Evolutionary conservation across 2,797 vertebrate genomes (phyloP), one percentile per base, ranked within the genome.

Genomic region (Macrochelys suwanniensis): DNA sequence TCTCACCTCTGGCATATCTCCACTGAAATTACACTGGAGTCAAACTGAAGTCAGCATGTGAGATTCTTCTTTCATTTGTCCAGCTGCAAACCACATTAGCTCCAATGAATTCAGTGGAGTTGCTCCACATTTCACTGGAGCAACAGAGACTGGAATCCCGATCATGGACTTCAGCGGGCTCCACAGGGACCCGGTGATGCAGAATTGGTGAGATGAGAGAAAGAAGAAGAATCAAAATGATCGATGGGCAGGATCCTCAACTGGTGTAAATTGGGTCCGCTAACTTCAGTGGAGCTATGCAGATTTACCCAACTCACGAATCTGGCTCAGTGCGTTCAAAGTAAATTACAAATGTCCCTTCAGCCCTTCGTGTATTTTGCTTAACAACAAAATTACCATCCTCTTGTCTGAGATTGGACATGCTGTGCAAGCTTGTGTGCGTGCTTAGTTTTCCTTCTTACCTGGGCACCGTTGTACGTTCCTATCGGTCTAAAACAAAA

Each of bases 361-460:
- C 25, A 49, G 74, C 74, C 74, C 45, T 49, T 77, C 25, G 7
- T 31, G 77, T 49, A 10, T 23, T 37, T 78, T 42, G 31, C 87
- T 94, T 7, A 76, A 7, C 28, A 23, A 1, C 19, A 80, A 2
- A 4, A 0, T 4, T 2, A 23, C 23, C 37, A 85, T 49, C 84
- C 80, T 78, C 84, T 81, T 50, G 0, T 7, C 89, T 81, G 85
- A 3, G 2, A 83, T 78, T 21, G 0, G 0, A 82, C 2, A 0
- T 1, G 0, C 47, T 1, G 23, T 16, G 13, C 80, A 3, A 57
- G 80, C 47, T 33, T 0, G 0, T 0, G 91, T 51, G 95, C 5
- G 83, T 10, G 37, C 65, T 88, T 90, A 0, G 0, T 92, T 96
- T 42, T 45, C 61, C 84, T 1, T 5, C 0, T 3, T 53, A 2